phyloP scores from a whole-genome alignment of 2,797 vertebrate species.

The Ataeniobius toweri region DNA sequence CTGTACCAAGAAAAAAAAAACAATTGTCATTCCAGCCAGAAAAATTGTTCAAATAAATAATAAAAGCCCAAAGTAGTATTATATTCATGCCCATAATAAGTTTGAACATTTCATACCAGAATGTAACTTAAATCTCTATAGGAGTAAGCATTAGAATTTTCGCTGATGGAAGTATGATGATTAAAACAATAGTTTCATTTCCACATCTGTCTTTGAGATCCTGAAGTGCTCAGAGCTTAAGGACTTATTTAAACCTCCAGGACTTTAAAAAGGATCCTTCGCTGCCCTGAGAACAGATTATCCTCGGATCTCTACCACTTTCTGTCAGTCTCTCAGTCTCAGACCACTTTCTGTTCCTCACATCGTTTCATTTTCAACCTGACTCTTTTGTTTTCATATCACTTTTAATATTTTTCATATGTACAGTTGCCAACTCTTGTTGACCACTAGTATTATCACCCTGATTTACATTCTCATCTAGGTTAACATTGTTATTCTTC shows the following conservation, averaged over 20 bases:
- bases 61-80: background rate
- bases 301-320: conserved; percentile 39
- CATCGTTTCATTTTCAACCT: conserved; percentile 23
- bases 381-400: background rate
- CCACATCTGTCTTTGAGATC: conserved; percentile 21
- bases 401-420: conserved; percentile 23
- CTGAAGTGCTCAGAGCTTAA: conserved; percentile 35
- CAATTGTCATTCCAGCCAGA: background rate
- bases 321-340: conserved; percentile 3
- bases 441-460: background rate
- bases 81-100: background rate
- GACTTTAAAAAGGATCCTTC: conserved; percentile 64
- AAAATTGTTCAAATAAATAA: background rate
- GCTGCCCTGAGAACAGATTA: conserved; percentile 60
- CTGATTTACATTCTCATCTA: background rate
- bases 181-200: conserved; percentile 42
- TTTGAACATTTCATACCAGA: background rate
- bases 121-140: conserved; percentile 28
- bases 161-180: conserved; percentile 36
- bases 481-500: background rate
- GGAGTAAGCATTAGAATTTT: conserved; percentile 25
- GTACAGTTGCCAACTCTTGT: conserved; percentile 9
- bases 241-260: conserved; percentile 59
- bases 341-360: conserved; percentile 22
- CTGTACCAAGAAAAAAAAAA: background rate